Evolutionary conservation across 2,888 invertebrate species (phyloP).

Genomic region (Epinotia brunnichana): DNA sequence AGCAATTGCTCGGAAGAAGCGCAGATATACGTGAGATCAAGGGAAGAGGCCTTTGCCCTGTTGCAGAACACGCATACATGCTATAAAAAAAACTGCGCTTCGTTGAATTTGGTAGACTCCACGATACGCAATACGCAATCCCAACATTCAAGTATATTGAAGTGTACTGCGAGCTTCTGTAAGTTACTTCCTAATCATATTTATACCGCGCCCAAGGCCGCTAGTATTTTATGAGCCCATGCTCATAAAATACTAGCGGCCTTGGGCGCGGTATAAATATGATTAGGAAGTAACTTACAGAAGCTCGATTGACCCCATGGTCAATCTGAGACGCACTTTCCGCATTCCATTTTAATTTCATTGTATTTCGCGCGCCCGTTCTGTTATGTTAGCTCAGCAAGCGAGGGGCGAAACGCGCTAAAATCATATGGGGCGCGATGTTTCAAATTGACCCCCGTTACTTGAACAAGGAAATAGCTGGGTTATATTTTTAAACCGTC

Average conservation of each 20-base stretch:
- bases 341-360: not conserved
- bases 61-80: too few relatives aligned
- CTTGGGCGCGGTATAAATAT: not conserved
- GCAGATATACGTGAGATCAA: too few relatives aligned
- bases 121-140: too few relatives aligned
- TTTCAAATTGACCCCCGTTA: not conserved
- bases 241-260: slow-evolving; percentile 5
- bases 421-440: not conserved
- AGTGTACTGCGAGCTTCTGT: not conserved
- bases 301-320: too few relatives aligned
- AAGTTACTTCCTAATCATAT: not conserved
- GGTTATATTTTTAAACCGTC: slow-evolving; percentile 16
- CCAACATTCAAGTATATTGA: not conserved
- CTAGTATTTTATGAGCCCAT: slow-evolving; percentile 6
- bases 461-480: slow-evolving; percentile 11
- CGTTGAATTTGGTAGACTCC: too few relatives aligned
- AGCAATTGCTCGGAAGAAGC: too few relatives aligned
- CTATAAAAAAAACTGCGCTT: too few relatives aligned
- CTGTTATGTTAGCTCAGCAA: not conserved
- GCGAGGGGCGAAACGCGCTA: not conserved
- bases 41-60: too few relatives aligned
- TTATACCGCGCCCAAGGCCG: slow-evolving; percentile 1
- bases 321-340: not conserved
- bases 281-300: not conserved
- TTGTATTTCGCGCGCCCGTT: not conserved